These are phyloP conservation scores for Carcharodon carcharias DNA, from an alignment of 2,797 vertebrate genomes.

Conservation along the genomic window DNA sequence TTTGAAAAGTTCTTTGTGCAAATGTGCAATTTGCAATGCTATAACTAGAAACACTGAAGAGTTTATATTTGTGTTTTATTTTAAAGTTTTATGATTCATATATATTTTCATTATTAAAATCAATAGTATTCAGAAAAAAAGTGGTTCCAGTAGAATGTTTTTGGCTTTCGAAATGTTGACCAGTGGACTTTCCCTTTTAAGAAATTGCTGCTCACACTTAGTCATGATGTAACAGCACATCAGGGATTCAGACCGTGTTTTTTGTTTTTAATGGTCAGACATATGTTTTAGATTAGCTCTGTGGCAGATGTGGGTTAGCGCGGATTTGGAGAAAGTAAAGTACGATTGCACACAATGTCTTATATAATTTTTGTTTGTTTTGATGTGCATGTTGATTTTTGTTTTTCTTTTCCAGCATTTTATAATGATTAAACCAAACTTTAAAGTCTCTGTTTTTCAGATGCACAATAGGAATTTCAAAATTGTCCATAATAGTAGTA, in stretches of 20 bases:
- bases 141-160: neutral
- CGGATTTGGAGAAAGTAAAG: conserved; percentile 14
- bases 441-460: conserved; percentile 6
- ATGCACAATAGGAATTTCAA: neutral
- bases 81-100: neutral
- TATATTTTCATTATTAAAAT: neutral
- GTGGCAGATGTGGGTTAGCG: conserved; percentile 5
- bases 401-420: neutral
- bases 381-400: neutral
- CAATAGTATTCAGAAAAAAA: neutral
- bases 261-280: neutral
- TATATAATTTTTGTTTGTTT: neutral
- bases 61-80: neutral
- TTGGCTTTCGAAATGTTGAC: neutral
- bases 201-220: neutral
- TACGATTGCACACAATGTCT: neutral
- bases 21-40: neutral
- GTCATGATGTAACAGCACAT: conserved; percentile 10
- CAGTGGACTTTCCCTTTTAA: conserved; percentile 13
- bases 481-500: neutral
- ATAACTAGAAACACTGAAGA: neutral
- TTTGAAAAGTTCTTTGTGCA: neutral
- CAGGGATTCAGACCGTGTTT: neutral
- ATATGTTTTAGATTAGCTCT: conserved; percentile 23
- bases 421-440: neutral